These are phyloP conservation scores for Trissolcus basalis DNA, from an alignment of 1,140 invertebrate species.

Conservation along the genomic window DNA sequence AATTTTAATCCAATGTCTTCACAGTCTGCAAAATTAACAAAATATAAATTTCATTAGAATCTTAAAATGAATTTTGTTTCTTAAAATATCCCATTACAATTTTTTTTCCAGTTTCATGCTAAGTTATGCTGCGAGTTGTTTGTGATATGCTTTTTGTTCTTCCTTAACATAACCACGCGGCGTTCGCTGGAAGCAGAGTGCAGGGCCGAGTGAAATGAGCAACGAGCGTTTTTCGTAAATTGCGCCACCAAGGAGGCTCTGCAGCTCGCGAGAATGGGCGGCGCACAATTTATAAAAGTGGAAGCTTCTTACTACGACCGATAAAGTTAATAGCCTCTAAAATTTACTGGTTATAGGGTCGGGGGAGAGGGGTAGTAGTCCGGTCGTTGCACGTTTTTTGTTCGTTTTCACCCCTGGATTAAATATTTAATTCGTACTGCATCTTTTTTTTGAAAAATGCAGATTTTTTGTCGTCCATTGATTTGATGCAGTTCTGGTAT, in stretches of 20 bases:
- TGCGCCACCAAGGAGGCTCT: constrained; percentile 54
- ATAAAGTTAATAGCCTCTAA: constrained; percentile 71
- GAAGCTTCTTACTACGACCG: constrained; percentile 65
- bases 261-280: constrained; percentile 47
- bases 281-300: constrained; percentile 71
- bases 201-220: constrained; percentile 65
- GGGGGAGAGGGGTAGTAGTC: constrained; percentile 31
- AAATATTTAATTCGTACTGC: constrained; percentile 41
- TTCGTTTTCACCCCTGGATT: constrained; percentile 16
- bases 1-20: too few species aligned
- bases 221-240: constrained; percentile 71
- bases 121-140: constrained; percentile 34
- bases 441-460: constrained; percentile 3
- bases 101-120: constrained; percentile 45
- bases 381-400: constrained; percentile 30
- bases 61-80: too few species aligned
- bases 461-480: neutral
- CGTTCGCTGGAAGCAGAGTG: constrained; percentile 29
- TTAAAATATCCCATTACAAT: constrained; percentile 60
- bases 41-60: too few species aligned
- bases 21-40: too few species aligned
- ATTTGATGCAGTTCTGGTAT: too few species aligned
- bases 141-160: constrained; percentile 42
- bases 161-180: constrained; percentile 30
- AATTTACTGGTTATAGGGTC: constrained; percentile 65